These are phyloP conservation scores for Nothoprocta perdicaria DNA, from an alignment of 2,113 vertebrate species.

Conservation along the genomic window DNA sequence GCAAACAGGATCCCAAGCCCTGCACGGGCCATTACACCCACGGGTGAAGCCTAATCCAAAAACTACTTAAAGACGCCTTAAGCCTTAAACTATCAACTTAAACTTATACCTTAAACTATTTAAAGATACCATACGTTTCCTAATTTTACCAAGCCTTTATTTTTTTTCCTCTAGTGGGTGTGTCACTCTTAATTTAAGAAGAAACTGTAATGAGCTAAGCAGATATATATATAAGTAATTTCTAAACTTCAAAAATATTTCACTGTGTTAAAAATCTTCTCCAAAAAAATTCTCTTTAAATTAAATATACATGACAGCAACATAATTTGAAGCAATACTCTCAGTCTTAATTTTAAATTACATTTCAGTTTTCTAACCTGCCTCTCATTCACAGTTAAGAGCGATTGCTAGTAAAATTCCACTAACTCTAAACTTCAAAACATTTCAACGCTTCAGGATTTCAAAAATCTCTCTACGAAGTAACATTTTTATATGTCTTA, in stretches of 20 bases:
- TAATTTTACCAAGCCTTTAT: neutral
- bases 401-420: neutral
- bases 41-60: neutral
- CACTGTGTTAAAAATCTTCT: conserved; percentile 30
- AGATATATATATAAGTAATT: conserved; percentile 52
- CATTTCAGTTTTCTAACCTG: neutral
- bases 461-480: neutral
- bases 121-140: neutral
- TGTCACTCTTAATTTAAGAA: conserved; percentile 49
- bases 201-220: conserved; percentile 54
- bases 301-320: neutral
- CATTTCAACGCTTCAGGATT: neutral
- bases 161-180: neutral
- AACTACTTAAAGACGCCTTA: neutral
- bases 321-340: neutral
- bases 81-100: too few relatives aligned
- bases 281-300: conserved; percentile 40
- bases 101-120: neutral
- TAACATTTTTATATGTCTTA: neutral
- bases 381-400: neutral
- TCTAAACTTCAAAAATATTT: conserved; percentile 33
- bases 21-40: neutral
- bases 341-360: neutral
- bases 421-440: neutral
- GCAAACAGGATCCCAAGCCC: neutral